phyloP scores from a whole-genome alignment of 1,140 invertebrate genomes.

The Plodia interpunctella region DNA sequence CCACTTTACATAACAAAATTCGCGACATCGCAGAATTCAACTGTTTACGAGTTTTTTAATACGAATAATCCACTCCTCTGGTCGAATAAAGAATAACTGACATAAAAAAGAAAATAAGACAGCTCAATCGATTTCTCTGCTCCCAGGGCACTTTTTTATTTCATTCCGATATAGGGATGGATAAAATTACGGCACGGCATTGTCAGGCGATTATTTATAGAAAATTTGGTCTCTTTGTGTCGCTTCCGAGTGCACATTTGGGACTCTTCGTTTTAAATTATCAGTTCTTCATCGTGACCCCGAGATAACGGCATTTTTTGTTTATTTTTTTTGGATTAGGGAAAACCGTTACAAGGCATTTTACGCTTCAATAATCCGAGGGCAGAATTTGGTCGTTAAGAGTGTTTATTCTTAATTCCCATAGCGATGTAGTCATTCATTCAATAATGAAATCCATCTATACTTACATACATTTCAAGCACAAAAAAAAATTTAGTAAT shows the following conservation, averaged over 20 bases:
- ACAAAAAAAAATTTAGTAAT: too few species aligned
- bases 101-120: conserved; percentile 17
- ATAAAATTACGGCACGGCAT: conserved; percentile 65
- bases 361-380: background rate
- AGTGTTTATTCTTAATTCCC: background rate
- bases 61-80: too few species aligned
- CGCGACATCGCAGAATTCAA: too few species aligned
- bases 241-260: conserved; percentile 45
- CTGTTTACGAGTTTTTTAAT: too few species aligned
- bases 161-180: conserved; percentile 63
- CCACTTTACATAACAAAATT: too few species aligned
- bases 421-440: too few species aligned
- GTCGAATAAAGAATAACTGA: background rate
- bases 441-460: too few species aligned
- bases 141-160: conserved; percentile 54
- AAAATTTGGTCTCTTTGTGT: conserved; percentile 69
- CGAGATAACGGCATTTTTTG: conserved; percentile 36
- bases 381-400: too few species aligned
- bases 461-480: too few species aligned
- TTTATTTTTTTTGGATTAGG: conserved; percentile 28
- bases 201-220: conserved; percentile 73
- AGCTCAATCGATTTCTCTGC: conserved; percentile 40
- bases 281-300: conserved; percentile 37
- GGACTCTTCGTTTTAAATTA: conserved; percentile 42
- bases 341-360: conserved; percentile 31